Evolutionary conservation across 1,140 invertebrate species (phyloP).

Genomic region (Cydia splendana): DNA sequence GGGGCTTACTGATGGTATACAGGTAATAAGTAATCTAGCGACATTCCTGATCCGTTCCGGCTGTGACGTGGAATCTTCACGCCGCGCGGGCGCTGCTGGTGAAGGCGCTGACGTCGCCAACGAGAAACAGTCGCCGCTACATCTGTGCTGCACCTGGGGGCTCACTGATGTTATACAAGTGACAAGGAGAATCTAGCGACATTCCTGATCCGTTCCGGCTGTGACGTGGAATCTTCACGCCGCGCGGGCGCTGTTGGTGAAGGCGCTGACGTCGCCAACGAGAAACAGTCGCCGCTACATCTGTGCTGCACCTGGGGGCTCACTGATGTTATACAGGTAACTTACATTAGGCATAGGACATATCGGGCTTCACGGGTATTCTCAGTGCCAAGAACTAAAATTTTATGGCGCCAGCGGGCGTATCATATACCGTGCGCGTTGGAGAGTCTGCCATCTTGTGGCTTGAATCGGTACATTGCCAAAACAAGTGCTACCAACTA

Average conservation of each 20-base stretch:
- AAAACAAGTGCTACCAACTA: no score
- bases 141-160: constrained; percentile 95
- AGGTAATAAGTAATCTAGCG: constrained; percentile 55
- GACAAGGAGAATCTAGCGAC: constrained; percentile 84
- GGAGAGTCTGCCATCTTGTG: no score
- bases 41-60: neutral
- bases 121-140: constrained; percentile 89
- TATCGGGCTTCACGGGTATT: no score
- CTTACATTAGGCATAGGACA: no score
- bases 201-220: constrained; percentile 95
- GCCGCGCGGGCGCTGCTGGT: constrained; percentile 86
- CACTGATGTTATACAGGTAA: constrained; percentile 86
- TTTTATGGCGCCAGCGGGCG: no score
- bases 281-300: constrained; percentile 90
- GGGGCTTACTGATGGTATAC: constrained; percentile 92
- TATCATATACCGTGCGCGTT: no score
- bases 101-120: constrained; percentile 89
- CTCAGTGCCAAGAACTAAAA: no score
- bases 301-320: constrained; percentile 95
- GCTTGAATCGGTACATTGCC: no score
- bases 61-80: constrained; percentile 72
- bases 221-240: constrained; percentile 92
- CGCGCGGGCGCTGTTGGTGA: constrained; percentile 86
- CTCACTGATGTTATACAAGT: constrained; percentile 89
- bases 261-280: constrained; percentile 89